These are phyloP conservation scores for Drosophila saltans DNA, from an alignment of 1,140 invertebrate species.

Conservation along the genomic window DNA sequence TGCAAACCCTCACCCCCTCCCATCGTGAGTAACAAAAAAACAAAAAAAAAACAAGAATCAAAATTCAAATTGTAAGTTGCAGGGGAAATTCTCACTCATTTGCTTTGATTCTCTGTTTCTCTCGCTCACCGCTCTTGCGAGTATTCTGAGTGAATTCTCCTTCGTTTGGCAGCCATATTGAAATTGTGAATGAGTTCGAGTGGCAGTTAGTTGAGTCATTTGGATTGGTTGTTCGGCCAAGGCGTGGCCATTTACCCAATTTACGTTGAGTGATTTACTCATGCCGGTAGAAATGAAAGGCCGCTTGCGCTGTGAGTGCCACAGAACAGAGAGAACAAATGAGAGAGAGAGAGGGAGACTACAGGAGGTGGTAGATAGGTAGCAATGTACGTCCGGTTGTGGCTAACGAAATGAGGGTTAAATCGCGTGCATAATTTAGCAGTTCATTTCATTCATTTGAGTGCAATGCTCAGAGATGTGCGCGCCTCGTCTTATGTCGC, in stretches of 20 bases:
- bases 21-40: slow-evolving; percentile 42
- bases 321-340: neutral
- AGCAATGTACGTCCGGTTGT: slow-evolving; percentile 42
- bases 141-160: slow-evolving; percentile 26
- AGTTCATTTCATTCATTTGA: slow-evolving; percentile 82
- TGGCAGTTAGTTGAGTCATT: slow-evolving; percentile 6
- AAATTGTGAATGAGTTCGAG: slow-evolving; percentile 53
- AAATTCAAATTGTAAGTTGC: slow-evolving; percentile 16
- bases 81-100: slow-evolving; percentile 36
- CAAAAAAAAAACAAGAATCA: slow-evolving; percentile 2
- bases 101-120: neutral
- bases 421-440: slow-evolving; percentile 82
- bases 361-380: neutral
- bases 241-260: slow-evolving; percentile 48
- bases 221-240: slow-evolving; percentile 53
- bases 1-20: slow-evolving; percentile 34
- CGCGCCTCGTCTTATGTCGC: slow-evolving; percentile 34
- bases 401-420: slow-evolving; percentile 76
- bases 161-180: slow-evolving; percentile 72
- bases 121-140: neutral
- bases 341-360: neutral
- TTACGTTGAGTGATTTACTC: slow-evolving; percentile 23
- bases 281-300: neutral
- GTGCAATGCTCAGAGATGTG: slow-evolving; percentile 72
- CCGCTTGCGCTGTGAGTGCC: slow-evolving; percentile 41